phyloP scores from a whole-genome alignment of 2,888 invertebrate species.

The Mystacides longicornis region DNA sequence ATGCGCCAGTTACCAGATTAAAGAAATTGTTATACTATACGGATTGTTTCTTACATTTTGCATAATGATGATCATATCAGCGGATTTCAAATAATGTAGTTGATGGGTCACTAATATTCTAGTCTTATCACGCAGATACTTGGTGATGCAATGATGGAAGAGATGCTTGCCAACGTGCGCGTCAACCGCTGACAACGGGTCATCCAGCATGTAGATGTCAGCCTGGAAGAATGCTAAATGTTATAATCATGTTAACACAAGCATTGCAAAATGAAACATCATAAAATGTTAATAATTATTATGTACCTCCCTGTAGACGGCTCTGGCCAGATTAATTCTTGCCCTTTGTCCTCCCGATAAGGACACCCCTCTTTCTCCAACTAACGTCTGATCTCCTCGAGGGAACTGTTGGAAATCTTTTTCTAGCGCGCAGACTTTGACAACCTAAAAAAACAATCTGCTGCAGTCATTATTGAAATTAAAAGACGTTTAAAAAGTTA shows the following conservation, averaged over 20 bases:
- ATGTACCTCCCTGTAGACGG: constrained; percentile 56
- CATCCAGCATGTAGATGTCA: constrained; percentile 66
- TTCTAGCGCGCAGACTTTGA: constrained; percentile 60
- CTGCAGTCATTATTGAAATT: too few relatives aligned
- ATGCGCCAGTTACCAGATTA: too few relatives aligned
- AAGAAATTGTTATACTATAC: not conserved
- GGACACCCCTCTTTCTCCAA: constrained; percentile 77
- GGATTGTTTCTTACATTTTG: constrained; percentile 44
- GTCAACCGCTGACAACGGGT: constrained; percentile 70
- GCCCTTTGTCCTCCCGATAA: constrained; percentile 79
- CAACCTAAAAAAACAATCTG: constrained; percentile 33
- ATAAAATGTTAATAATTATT: not conserved
- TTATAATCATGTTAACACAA: too few relatives aligned
- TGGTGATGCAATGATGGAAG: constrained; percentile 59
- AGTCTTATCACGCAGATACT: constrained; percentile 47
- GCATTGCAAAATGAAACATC: too few relatives aligned
- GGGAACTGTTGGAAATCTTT: constrained; percentile 67
- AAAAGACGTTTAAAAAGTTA: too few relatives aligned
- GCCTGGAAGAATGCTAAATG: constrained; percentile 44
- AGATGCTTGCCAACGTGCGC: constrained; percentile 62
- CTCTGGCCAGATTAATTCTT: constrained; percentile 60
- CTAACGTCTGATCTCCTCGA: constrained; percentile 64
- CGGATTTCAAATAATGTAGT: constrained; percentile 56
- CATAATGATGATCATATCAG: constrained; percentile 50
- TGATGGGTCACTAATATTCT: constrained; percentile 72